Base-by-base conservation (phyloP, 2,888 invertebrate genomes). In the Acleris cristana region DNA sequence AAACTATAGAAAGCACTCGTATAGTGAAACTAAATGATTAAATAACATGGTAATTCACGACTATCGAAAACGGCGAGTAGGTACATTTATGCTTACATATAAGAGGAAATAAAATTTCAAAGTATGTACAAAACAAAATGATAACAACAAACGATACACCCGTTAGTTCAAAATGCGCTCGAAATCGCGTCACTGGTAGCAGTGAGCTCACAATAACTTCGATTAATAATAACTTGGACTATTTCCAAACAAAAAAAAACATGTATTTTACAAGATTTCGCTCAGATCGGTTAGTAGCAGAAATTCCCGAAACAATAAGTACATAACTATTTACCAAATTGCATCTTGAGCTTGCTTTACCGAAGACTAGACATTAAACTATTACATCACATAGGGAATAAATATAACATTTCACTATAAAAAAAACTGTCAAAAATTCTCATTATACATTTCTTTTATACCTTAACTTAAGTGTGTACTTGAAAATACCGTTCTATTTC, bases 321-420 rank as follows among this genome's bases (percentile, higher is more conserved):
- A 75, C 74, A 64, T 62, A 57, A 63, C 40, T 70, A 71, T 64
- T 59, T 70, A 69, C 71, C 77, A 74, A 77, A 76, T 69, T 59
- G 64, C 77, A 75, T 79, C 82, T 89, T 90, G 89, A 90, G 89
- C 89, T 40, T 59, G 51, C 16, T 58, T 86, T 84, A 83, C 83
- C 85, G 85, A 84, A 88, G 90, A 91, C 90, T 91, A 91, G 90
- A 85, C 77, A 84, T 85, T 82, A 84, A 83, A 83, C 80, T 79
- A 81, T 77, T 78, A 76, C 55, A 75, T 70, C 56, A 69, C 71
- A 72, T 34, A 67, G 62, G 67, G 57, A 48, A 48, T 48, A 40
- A 40, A 14, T 14, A 67, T 67, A 67, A 70, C 69, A 69, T 64
- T 60, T 66, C 61, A 69, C 70, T 71, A 66, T 58, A 65, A 62